Base-by-base conservation (phyloP, 2,113 vertebrate species). In the Benitochromis conjunctus region DNA sequence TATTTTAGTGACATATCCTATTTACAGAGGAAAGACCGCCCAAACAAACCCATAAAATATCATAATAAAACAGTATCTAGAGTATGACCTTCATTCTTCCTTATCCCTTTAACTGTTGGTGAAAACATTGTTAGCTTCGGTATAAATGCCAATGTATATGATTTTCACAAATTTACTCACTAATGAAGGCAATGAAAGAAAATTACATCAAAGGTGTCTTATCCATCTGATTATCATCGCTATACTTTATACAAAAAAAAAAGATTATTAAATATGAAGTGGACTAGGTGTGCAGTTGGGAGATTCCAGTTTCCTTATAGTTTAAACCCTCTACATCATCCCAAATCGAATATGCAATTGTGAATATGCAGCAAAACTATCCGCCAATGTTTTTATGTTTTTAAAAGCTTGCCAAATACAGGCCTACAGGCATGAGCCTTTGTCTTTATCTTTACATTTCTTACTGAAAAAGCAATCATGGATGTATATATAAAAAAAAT, bases 401-500 rank as follows among this genome's bases (percentile, higher is more conserved):
- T 19, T 31, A 76, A 76, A 76, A 51, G 16, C 7, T 46, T n/a
- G 18, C 6, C 16, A 51, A 6, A 51, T 19, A 29, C 26, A 1
- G 6, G 9, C 41, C 3, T 19, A 18, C 5, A 46, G 56, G 26
- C 26, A 6, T 7, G 11, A 56, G 38, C 5, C 64, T 74, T 48
- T 2, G 66, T 29, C 5, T 0, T 31, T 13, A 11, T 31, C 14
- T 53, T 76, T 5, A 51, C 9, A 74, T 19, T 76, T 53, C 3
- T n/a, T n/a, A 48, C 1, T 53, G 26, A 76, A 31, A 76, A 51
- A 10, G 3, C 7, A 76, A 31, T 53, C 10, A 13, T 0, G 0
- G 10, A 19, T 31, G 9, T 31, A 64, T 62, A n/a, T 62, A 36
- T 36, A 31, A 5, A 31, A 74, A 9, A 12, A 31, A 26, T 26